phyloP scores from a whole-genome alignment of 2,113 vertebrate species.

The Hippocampus comes region DNA sequence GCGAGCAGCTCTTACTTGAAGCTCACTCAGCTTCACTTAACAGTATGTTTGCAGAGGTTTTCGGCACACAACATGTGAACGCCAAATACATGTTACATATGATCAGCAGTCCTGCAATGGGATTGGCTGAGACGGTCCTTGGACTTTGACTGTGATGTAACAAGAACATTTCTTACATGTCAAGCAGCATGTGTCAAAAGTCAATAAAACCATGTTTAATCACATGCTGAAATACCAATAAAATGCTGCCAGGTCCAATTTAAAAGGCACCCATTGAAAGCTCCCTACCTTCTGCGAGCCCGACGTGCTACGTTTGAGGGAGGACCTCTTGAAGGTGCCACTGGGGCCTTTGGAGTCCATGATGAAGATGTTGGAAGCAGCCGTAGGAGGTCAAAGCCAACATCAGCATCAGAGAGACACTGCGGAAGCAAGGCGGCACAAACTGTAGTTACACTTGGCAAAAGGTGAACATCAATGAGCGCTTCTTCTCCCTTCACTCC shows the following conservation, averaged over 20 bases:
- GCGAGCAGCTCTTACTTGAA: constrained; percentile 24
- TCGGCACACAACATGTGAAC: constrained; percentile 16
- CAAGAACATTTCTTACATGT: not conserved
- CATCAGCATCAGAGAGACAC: constrained; percentile 10
- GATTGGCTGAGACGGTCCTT: constrained; percentile 11
- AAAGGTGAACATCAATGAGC: constrained; percentile 24
- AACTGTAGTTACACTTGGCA: not conserved
- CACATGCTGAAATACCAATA: not conserved
- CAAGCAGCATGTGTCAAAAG: not conserved
- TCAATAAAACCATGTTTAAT: not conserved
- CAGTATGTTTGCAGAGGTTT: constrained; percentile 17
- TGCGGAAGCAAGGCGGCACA: constrained; percentile 1
- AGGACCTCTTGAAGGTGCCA: constrained; percentile 79
- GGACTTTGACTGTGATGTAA: not conserved
- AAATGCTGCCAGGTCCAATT: not conserved
- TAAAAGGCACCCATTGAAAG: not conserved
- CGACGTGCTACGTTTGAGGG: constrained; percentile 85
- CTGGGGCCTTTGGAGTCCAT: constrained; percentile 60
- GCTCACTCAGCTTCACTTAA: constrained; percentile 40
- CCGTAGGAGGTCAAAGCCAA: constrained; percentile 15
- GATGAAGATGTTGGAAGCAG: constrained; percentile 21
- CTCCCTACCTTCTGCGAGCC: constrained; percentile 92
- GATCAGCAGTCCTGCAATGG: constrained; percentile 7
- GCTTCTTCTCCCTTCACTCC: constrained; percentile 32
- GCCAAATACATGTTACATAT: not conserved